Base-by-base conservation (phyloP, 2,113 vertebrate genomes). In the Callospermophilus lateralis region DNA sequence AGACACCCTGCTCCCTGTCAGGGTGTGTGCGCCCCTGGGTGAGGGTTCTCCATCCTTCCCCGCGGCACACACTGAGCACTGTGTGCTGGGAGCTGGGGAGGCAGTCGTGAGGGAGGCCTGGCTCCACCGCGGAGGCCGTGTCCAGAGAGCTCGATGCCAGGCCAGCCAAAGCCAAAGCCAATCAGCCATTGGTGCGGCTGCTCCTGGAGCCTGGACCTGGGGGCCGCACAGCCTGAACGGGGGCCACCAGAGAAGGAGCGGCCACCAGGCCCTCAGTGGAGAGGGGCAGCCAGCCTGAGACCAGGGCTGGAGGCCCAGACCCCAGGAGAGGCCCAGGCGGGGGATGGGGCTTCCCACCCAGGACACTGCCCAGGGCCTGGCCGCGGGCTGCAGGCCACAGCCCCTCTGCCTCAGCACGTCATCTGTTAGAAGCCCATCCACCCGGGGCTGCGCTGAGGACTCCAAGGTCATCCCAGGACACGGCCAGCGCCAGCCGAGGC, bases 171-270 rank as follows among this genome's bases (percentile, higher is more conserved):
- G 6, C 13, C 42, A 45, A 45, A 45, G 45, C 45, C 45, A 8
- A 45, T 45, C 45, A 8, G 45, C 45, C 45, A 45, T 45, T 45
- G 45, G 45, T 45, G 45, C 45, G 45, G 45, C 45, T 0, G 6
- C 61, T 22, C 32, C 16, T 22, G 0, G 0, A 3, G 53, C 16
- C 70, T 22, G 20, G 15, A 26, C 22, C 4, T 0, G 2, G 48
- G n/a, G 3, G 4, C 3, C 24, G n/a, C 37, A 42, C 15, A 1
- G 20, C 4, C 39, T 0, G 51, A 78, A 17, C 0, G 2, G 2
- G 42, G n/a, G 72, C 32, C 78, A 11, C 6, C 9, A 13, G 16
- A 26, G 51, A 28, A n/a, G 80, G 55, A 63, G 10, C 0, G 10
- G 81, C 15, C 67, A 17, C 15, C 0, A 15, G 15, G 37, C 58